Percentiles rank a stretch among this genome's conserved stretches.
These are phyloP conservation scores for Cydia strobilella DNA, from an alignment of 1,140 invertebrate species.

Conservation along the genomic window DNA sequence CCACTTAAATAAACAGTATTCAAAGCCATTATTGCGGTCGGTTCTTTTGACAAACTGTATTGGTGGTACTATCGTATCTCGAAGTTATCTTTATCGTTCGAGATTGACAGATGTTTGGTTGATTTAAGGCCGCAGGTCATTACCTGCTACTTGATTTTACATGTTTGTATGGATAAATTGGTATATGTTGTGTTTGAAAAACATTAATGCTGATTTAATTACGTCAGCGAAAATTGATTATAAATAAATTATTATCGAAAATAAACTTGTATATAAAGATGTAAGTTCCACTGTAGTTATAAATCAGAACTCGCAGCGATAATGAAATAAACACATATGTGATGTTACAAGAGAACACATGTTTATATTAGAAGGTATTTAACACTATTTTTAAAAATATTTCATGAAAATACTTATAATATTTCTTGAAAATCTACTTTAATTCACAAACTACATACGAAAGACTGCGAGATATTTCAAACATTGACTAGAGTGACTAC, in stretches of 20 bases:
- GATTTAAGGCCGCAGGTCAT: slow-evolving; percentile 30
- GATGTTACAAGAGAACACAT: too few species aligned
- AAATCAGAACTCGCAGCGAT: too few species aligned
- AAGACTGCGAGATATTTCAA: neutral
- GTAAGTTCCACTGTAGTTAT: too few species aligned
- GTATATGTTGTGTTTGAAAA: neutral
- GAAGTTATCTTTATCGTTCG: slow-evolving; percentile 48
- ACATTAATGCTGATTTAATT: neutral
- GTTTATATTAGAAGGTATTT: too few species aligned
- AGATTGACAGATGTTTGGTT: slow-evolving; percentile 48
- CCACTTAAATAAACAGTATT: slow-evolving; percentile 50
- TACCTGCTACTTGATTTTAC: too few species aligned
- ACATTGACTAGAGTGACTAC: neutral
- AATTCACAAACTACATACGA: too few species aligned
- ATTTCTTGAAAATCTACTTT: too few species aligned
- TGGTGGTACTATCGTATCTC: slow-evolving; percentile 47
- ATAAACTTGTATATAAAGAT: too few species aligned
- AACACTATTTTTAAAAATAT: too few species aligned
- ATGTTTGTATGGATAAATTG: neutral
- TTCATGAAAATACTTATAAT: too few species aligned
- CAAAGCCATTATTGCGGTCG: slow-evolving; percentile 52
- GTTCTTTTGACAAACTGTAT: slow-evolving; percentile 54
- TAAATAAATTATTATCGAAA: too few species aligned
- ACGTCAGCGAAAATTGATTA: neutral
- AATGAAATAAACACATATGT: too few species aligned